These are phyloP conservation scores for Oreochromis mossambicus DNA, from an alignment of 2,797 vertebrate genomes.

Conservation along the genomic window DNA sequence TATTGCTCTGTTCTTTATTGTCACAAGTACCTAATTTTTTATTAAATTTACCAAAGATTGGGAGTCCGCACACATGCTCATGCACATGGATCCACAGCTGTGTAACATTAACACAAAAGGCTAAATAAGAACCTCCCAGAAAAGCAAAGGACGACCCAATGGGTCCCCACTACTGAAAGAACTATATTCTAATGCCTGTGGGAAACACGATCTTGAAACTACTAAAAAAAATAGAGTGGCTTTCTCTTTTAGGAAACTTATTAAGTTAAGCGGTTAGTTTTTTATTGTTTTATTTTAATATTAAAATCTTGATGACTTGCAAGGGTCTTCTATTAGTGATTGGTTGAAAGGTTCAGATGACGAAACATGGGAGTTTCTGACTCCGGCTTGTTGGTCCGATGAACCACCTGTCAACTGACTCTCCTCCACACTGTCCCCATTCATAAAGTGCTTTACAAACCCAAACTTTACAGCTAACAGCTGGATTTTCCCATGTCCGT, in stretches of 20 bases:
- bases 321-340: not conserved
- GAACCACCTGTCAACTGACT: fast-evolving
- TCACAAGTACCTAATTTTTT: not conserved
- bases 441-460: not conserved
- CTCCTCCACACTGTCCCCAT: not conserved
- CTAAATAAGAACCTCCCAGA: conserved; percentile 53
- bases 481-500: not conserved
- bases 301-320: not conserved
- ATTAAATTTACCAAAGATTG: not conserved
- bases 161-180: not conserved
- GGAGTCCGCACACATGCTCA: fast-evolving
- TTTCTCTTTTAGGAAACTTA: not conserved
- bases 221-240: not conserved
- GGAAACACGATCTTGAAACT: not conserved
- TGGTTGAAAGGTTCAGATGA: not conserved
- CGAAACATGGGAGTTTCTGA: not conserved
- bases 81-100: conserved; percentile 5
- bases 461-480: not conserved
- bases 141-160: conserved; percentile 37
- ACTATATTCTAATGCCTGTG: not conserved
- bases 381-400: not conserved
- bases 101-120: conserved; percentile 39
- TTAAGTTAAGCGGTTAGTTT: not conserved
- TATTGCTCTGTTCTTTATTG: not conserved
- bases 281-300: not conserved